Conservation (phyloP, 2,113 vertebrate species). For the Scalopus aquaticus region DNA sequence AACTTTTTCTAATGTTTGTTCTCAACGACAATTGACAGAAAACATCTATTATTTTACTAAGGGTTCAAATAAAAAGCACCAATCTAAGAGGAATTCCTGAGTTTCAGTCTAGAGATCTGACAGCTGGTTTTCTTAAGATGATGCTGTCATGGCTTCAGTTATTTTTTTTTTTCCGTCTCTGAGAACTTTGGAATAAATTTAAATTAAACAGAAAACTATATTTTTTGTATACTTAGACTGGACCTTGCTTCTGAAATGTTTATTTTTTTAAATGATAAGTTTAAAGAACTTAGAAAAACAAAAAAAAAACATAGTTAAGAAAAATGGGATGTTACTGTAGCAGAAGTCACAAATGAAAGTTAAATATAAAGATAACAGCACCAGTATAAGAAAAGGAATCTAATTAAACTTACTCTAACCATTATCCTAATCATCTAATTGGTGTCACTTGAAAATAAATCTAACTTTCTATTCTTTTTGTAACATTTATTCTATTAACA, state of each 20-base stretch:
- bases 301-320: conserved; percentile 7
- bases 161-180: background rate
- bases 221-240: background rate
- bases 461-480: conserved; percentile 39
- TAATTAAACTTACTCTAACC: conserved; percentile 31
- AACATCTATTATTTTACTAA: conserved; percentile 46
- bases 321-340: background rate
- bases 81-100: background rate
- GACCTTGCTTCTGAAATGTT: conserved; percentile 23
- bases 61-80: conserved; percentile 17
- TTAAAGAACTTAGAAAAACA: background rate
- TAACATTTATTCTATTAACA: conserved; percentile 34
- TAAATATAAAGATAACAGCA: conserved; percentile 23
- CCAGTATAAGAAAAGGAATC: background rate
- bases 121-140: conserved; percentile 49
- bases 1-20: conserved; percentile 3
- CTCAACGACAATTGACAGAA: background rate
- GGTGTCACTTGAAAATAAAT: conserved; percentile 22
- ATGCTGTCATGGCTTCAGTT: background rate
- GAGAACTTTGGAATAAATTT: conserved; percentile 31
- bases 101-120: conserved; percentile 30
- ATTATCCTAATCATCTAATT: conserved; percentile 15
- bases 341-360: background rate
- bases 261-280: conserved; percentile 12
- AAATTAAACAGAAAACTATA: conserved; percentile 51